phyloP scores from a whole-genome alignment of 2,797 vertebrate species.

The Rhyacichthys aspro region DNA sequence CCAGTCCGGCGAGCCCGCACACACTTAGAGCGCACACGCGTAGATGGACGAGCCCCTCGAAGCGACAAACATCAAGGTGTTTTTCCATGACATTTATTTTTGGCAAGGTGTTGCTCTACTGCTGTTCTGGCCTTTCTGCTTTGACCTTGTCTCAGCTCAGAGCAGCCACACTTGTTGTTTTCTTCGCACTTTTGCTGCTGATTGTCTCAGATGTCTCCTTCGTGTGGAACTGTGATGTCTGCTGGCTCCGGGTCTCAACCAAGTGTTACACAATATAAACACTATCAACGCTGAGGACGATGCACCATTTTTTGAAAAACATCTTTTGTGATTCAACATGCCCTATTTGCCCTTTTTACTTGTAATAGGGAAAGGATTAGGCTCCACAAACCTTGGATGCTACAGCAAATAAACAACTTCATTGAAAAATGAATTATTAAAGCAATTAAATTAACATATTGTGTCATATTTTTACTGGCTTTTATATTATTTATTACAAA shows the following conservation, averaged over 20 bases:
- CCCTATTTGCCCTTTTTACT: not conserved
- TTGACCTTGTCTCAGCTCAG: slow-evolving; percentile 47
- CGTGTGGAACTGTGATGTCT: not conserved
- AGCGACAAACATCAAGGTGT: slow-evolving; percentile 44
- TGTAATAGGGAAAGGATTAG: not conserved
- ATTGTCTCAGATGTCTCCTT: slow-evolving; percentile 7
- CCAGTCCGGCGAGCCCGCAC: not conserved
- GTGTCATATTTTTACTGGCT: not conserved
- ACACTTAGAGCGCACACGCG: slow-evolving; percentile 33
- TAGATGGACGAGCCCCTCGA: slow-evolving; percentile 6
- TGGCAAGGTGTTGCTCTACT: slow-evolving; percentile 41
- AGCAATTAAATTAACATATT: not conserved
- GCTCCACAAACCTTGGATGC: not conserved
- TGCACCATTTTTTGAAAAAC: not conserved
- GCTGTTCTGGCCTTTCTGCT: slow-evolving; percentile 39
- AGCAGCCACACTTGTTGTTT: slow-evolving; percentile 18
- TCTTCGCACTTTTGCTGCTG: not conserved
- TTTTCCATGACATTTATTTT: slow-evolving; percentile 64
- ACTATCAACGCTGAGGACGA: not conserved
- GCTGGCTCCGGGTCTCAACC: not conserved
- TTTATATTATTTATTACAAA: slow-evolving; percentile 1
- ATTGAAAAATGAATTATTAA: slow-evolving; percentile 7
- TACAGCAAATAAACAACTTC: slow-evolving; percentile 4
- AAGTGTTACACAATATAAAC: not conserved
- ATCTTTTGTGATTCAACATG: not conserved